These are phyloP conservation scores for Thalpophila matura DNA, from an alignment of 2,888 invertebrate species.

Conservation along the genomic window DNA sequence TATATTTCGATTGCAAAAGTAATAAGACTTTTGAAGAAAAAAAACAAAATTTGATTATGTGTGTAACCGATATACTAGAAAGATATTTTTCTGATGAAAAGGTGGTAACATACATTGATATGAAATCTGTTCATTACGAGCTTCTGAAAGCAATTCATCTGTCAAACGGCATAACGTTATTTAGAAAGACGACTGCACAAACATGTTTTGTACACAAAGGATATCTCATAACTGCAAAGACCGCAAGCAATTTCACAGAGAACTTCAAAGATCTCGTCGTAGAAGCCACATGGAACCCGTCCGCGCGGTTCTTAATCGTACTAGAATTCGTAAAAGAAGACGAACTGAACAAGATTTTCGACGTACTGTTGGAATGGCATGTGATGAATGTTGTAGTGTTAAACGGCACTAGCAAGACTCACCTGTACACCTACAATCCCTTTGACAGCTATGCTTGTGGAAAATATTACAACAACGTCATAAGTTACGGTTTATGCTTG, in stretches of 20 bases:
- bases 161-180: slow-evolving; percentile 2
- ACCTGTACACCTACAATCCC: slow-evolving; percentile 77
- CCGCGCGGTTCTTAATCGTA: slow-evolving; percentile 68
- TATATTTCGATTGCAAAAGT: slow-evolving; percentile 11
- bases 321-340: slow-evolving; percentile 55
- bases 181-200: slow-evolving; percentile 9
- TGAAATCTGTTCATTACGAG: slow-evolving; percentile 29
- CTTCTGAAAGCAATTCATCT: slow-evolving; percentile 57
- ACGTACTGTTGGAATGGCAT: slow-evolving; percentile 65
- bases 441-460: slow-evolving; percentile 78
- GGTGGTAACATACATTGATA: slow-evolving; percentile 47
- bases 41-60: slow-evolving; percentile 20
- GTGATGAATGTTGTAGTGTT: slow-evolving; percentile 70
- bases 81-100: slow-evolving; percentile 53
- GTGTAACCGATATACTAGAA: slow-evolving; percentile 47
- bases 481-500: slow-evolving; percentile 72
- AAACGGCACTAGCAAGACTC: slow-evolving; percentile 63
- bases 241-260: slow-evolving; percentile 53
- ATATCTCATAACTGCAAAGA: slow-evolving; percentile 66
- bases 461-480: slow-evolving; percentile 69
- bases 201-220: slow-evolving; percentile 40
- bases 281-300: slow-evolving; percentile 72
- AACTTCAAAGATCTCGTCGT: slow-evolving; percentile 55
- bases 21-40: not conserved
- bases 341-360: slow-evolving; percentile 67